Evolutionary conservation across 2,797 vertebrate genomes (phyloP).

Genomic region (Telmatherina bonti): DNA sequence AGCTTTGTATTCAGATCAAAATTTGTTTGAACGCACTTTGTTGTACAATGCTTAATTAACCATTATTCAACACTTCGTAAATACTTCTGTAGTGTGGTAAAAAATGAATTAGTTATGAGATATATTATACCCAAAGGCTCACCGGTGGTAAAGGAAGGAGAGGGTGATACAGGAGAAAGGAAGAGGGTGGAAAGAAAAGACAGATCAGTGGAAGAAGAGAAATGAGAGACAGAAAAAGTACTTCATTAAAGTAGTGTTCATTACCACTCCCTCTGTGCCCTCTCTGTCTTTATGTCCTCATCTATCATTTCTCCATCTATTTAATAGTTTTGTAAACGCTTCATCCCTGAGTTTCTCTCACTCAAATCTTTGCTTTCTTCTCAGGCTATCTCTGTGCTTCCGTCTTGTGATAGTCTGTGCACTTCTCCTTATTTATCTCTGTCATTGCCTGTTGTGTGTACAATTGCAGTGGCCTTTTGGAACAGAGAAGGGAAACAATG

Average conservation of each 20-base stretch:
- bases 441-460: slow-evolving; percentile 44
- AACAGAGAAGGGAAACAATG: slow-evolving; percentile 31
- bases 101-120: slow-evolving; percentile 69
- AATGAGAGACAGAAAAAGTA: slow-evolving; percentile 30
- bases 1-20: slow-evolving; percentile 34
- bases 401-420: slow-evolving; percentile 3
- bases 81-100: slow-evolving; percentile 51
- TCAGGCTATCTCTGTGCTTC: slow-evolving; percentile 8
- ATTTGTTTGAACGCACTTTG: slow-evolving; percentile 40
- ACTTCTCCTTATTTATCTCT: slow-evolving; percentile 49
- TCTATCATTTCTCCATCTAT: slow-evolving; percentile 44
- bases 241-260: slow-evolving; percentile 58
- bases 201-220: slow-evolving; percentile 36
- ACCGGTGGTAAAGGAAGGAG: slow-evolving; percentile 29
- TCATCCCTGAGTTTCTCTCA: slow-evolving; percentile 3
- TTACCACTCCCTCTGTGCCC: slow-evolving; percentile 40
- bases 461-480: slow-evolving; percentile 38
- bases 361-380: slow-evolving; percentile 27
- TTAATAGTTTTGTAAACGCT: slow-evolving; percentile 8
- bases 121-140: slow-evolving; percentile 42
- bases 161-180: slow-evolving; percentile 25
- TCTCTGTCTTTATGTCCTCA: slow-evolving; percentile 24
- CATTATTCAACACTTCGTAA: slow-evolving; percentile 51
- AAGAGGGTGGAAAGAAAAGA: slow-evolving; percentile 28
- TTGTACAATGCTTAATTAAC: slow-evolving; percentile 43